Evolutionary conservation across 2,888 invertebrate genomes (phyloP), one percentile per base, ranked within the genome.

Genomic region (Sclerodermus sp.): DNA sequence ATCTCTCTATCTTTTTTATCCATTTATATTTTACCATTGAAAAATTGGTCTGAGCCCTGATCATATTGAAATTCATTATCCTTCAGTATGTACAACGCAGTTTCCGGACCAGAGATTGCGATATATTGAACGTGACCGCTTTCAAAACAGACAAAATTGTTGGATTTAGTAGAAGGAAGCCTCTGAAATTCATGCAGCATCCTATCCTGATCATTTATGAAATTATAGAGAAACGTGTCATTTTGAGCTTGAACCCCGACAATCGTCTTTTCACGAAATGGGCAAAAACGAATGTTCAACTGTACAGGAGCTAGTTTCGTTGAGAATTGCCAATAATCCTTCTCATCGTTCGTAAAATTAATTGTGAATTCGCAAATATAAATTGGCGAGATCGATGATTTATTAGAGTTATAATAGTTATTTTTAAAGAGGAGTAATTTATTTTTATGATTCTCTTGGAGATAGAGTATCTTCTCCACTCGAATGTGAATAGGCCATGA

Each of bases 281-380:
- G 47, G 34, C 72, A 73, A 1, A 70, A 45, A 40, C 64, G 50
- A 8, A 73, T 39, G 13, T 64, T 51, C 1, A 53, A 46, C 3
- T 51, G 42, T 49, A 53, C 59, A 4, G 64, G 52, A 13, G 59
- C 42, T 9, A 45, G 45, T 8, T 47, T 45, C 29, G 57, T 49
- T 17, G 60, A 51, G n/a, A 48, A 52, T 66, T 68, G 79, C 80
- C 77, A 74, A 30, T 68, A 71, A 46, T 70, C 49, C 2, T 52
- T 57, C 13, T 39, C 39, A 8, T 60, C 46, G 18, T 42, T 51
- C 0, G 29, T 12, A 14, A 58, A 47, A 39, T 67, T 56, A 39
- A 76, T 55, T 18, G 46, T 55, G 49, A 79, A 74, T 17, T 73
- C 68, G 47, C 78, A 80, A 34, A 80, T 52, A 55, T 77, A 71